A percentile compares a stretch with the other conserved stretches of the same genome.
Conservation (phyloP, 2,113 vertebrate genomes). For the Orientallactaga bullata region DNA sequence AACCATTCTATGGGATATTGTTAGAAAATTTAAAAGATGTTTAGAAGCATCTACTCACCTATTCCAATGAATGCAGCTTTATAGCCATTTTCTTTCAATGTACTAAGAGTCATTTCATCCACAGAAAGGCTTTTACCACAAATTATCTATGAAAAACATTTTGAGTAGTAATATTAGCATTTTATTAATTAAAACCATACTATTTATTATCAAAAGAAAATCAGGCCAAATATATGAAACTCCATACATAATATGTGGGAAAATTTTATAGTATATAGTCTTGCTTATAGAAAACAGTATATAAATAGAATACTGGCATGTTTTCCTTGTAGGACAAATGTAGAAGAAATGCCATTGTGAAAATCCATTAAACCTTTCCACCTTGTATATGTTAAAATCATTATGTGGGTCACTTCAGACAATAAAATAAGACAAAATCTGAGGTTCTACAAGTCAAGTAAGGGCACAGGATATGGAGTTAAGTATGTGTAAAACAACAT, state of each 20-base stretch:
- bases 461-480: background rate
- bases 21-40: background rate
- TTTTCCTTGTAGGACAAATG: background rate
- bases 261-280: background rate
- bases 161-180: background rate
- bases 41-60: slow-evolving; percentile 87
- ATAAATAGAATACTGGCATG: background rate
- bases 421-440: background rate
- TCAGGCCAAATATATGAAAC: background rate
- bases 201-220: background rate
- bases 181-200: slow-evolving; percentile 43
- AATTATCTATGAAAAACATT: slow-evolving; percentile 88
- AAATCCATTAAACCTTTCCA: background rate
- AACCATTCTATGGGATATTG: slow-evolving; percentile 41
- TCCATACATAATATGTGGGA: background rate
- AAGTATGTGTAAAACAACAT: background rate
- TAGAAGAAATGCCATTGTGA: background rate
- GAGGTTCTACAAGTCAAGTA: background rate
- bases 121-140: slow-evolving; percentile 90
- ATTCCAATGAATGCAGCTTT: slow-evolving; percentile 94
- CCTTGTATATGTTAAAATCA: background rate
- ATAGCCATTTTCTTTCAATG: slow-evolving; percentile 92
- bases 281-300: background rate
- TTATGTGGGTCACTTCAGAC: background rate
- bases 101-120: slow-evolving; percentile 90